A percentile compares a stretch with the other conserved stretches of the same genome.
Evolutionary conservation across 2,797 vertebrate genomes (phyloP).

Genomic region (Eutrigla gurnardus): DNA sequence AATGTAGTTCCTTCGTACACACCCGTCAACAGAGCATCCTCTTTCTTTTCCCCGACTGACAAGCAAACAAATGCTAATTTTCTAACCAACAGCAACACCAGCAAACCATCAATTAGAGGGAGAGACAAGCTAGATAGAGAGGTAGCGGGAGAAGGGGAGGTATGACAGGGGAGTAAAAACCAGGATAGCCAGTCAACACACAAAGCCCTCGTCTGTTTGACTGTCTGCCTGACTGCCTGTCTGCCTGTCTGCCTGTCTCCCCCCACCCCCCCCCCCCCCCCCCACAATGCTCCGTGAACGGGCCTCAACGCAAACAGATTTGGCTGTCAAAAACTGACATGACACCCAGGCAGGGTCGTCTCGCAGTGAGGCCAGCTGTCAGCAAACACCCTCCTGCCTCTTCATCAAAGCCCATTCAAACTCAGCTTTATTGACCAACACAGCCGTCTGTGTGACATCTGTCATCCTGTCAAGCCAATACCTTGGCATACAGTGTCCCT

Average conservation of each 20-base stretch:
- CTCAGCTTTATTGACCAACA: conserved; percentile 79
- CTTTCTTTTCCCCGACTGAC: conserved; percentile 70
- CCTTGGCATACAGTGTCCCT: conserved; percentile 63
- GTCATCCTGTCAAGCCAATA: conserved; percentile 74
- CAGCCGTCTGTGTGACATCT: conserved; percentile 66
- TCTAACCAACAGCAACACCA: conserved; percentile 64
- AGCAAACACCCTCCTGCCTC: conserved; percentile 77
- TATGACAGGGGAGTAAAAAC: conserved; percentile 63
- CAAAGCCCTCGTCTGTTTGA: conserved; percentile 63
- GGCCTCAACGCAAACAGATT: conserved; percentile 74
- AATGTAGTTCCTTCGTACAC: conserved; percentile 63
- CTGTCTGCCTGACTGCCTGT: conserved; percentile 64
- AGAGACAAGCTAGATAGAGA: conserved; percentile 58
- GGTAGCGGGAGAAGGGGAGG: conserved; percentile 51
- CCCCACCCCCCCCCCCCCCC: background rate
- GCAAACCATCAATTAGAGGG: conserved; percentile 72
- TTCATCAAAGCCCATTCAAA: conserved; percentile 77
- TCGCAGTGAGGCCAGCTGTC: conserved; percentile 79
- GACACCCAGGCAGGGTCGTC: conserved; percentile 76
- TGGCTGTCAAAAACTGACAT: conserved; percentile 81
- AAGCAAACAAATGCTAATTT: conserved; percentile 77
- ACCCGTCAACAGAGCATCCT: conserved; percentile 61
- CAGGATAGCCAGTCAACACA: conserved; percentile 67
- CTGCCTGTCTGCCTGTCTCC: conserved; percentile 55
- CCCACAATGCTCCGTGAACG: conserved; percentile 45